Percentiles rank a stretch among this genome's conserved stretches.
Conservation (phyloP, 92 coral and sea anemone genomes). For the Plumapathes pennacea region DNA sequence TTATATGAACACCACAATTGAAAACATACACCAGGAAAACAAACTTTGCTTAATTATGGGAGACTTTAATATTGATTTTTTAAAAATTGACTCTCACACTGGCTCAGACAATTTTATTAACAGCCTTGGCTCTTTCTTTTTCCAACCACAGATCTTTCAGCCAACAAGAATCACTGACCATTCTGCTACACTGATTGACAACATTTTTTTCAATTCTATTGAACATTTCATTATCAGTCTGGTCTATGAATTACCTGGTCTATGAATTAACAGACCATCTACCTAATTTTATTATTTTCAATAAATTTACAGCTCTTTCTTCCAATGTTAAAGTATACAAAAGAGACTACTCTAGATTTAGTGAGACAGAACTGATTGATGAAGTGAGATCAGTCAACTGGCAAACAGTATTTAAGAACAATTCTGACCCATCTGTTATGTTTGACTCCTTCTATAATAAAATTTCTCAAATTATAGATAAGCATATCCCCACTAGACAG, state of each 20-base stretch:
- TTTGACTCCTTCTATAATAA: no score
- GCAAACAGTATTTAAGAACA: no score
- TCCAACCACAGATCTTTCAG: constrained; percentile 18
- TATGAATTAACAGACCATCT: constrained; percentile 31
- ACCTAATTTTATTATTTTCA: constrained; percentile 15
- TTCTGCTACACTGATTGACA: constrained; percentile 43
- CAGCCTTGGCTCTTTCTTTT: constrained; percentile 12
- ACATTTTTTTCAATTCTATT: constrained; percentile 25
- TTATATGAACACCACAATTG: constrained; percentile 2
- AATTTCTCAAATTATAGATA: no score
- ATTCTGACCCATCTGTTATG: no score
- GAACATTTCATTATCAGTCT: constrained; percentile 25
- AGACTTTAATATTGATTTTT: constrained; percentile 35
- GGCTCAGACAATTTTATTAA: constrained; percentile 13
- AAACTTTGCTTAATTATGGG: constrained; percentile 11
- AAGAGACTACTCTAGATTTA: no score
- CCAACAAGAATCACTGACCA: constrained; percentile 30
- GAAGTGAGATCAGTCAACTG: no score
- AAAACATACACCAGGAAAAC: constrained; percentile 4
- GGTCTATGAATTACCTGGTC: constrained; percentile 19
- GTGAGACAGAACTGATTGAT: no score
- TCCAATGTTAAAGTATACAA: no score
- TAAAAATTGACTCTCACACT: constrained; percentile 16
- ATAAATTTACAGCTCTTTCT: constrained; percentile 1
- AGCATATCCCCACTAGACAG: no score